These are phyloP conservation scores for Pteropus alecto DNA, from an alignment of 2,113 vertebrate species.

Conservation along the genomic window DNA sequence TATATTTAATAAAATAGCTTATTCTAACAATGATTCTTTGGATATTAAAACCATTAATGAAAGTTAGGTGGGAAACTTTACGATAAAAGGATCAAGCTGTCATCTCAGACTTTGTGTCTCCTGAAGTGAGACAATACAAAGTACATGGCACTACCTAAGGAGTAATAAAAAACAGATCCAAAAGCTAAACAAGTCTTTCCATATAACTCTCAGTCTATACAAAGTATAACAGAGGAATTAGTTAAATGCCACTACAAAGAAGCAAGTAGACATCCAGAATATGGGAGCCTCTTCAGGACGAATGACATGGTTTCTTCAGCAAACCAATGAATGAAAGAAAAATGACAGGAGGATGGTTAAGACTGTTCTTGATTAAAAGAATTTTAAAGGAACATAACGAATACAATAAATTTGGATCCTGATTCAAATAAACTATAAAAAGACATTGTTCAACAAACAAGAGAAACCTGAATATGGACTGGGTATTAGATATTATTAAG, in stretches of 20 bases:
- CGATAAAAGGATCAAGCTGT: background rate
- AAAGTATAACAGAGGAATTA: background rate
- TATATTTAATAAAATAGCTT: background rate
- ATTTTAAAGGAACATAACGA: background rate
- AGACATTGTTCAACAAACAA: background rate
- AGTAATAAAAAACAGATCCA: background rate
- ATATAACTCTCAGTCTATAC: background rate
- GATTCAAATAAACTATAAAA: slow-evolving; percentile 7
- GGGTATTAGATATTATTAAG: background rate
- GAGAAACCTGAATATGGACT: background rate
- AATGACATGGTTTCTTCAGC: background rate
- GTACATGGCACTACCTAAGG: background rate
- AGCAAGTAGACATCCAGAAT: background rate
- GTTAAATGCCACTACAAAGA: slow-evolving; percentile 4
- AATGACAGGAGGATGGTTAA: background rate
- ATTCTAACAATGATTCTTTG: background rate
- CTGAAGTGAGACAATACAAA: background rate
- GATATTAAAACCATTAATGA: background rate
- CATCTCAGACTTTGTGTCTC: background rate
- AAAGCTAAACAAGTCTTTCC: background rate
- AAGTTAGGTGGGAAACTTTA: background rate
- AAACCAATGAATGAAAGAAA: background rate
- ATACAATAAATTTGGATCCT: background rate
- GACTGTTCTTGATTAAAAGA: background rate
- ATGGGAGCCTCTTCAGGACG: background rate